A percentile compares a stretch with the other conserved stretches of the same genome.
phyloP scores from a whole-genome alignment of 53 echinoderm and acorn worm genomes.

The Holothuria scabra region DNA sequence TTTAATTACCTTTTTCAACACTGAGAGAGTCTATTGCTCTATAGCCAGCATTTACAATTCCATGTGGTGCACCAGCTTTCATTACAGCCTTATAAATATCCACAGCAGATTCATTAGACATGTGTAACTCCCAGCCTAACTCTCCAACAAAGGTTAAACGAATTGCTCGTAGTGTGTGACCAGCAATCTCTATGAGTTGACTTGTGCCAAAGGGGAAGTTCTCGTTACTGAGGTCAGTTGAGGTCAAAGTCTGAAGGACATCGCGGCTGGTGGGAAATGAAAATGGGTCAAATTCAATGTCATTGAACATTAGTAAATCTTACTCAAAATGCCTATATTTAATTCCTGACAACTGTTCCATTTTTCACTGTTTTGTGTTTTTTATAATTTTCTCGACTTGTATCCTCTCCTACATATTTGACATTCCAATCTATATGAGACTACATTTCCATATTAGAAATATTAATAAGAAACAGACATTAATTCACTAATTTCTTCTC shows the following conservation, averaged over 20 bases:
- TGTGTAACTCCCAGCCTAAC: conserved; percentile 95
- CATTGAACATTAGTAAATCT: not conserved
- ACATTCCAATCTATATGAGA: too few species aligned
- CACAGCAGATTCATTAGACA: conserved; percentile 70
- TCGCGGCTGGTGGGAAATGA: conserved; percentile 66
- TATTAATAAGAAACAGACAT: too few species aligned
- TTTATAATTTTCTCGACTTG: too few species aligned
- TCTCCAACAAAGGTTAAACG: conserved; percentile 95
- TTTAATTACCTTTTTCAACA: conserved; percentile 82
- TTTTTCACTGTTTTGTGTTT: too few species aligned
- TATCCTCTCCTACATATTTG: too few species aligned
- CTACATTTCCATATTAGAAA: too few species aligned
- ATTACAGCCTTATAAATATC: conserved; percentile 86
- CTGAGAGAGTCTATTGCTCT: conserved; percentile 94
- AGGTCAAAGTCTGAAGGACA: conserved; percentile 74
- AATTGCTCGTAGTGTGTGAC: conserved; percentile 76
- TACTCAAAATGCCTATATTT: too few species aligned
- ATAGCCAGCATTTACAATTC: conserved; percentile 88
- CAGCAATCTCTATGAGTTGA: conserved; percentile 72
- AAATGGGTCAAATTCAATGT: not conserved
- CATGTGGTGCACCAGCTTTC: conserved; percentile 80
- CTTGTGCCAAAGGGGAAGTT: conserved; percentile 86
- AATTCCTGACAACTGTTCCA: too few species aligned
- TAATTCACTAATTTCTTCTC: too few species aligned
- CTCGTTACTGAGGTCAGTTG: conserved; percentile 86